Conservation (phyloP, 2,113 vertebrate species). For the Naja naja region DNA sequence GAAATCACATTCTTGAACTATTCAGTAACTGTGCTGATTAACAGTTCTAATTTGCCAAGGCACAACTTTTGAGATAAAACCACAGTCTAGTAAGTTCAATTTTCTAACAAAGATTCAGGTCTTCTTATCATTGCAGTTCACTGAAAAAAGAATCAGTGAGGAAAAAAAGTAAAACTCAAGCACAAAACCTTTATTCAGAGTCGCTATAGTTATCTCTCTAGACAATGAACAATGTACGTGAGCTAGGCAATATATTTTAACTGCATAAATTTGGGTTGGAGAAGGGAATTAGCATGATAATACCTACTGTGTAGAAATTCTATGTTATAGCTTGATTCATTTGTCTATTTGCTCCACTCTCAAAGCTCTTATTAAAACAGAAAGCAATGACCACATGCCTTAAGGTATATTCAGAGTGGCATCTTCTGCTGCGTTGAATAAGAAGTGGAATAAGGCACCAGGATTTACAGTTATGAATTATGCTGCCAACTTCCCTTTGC, state of each 20-base stretch:
- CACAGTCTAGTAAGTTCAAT: not conserved
- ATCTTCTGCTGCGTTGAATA: conserved; percentile 28
- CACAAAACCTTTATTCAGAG: conserved; percentile 59
- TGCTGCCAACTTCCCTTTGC: not conserved
- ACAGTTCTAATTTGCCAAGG: not conserved
- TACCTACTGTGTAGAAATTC: conserved; percentile 29
- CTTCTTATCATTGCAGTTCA: conserved; percentile 35
- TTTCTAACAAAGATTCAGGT: conserved; percentile 33
- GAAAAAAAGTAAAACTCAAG: conserved; percentile 55
- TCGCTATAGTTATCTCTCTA: conserved; percentile 64
- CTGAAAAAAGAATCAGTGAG: conserved; percentile 58
- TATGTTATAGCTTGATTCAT: conserved; percentile 4
- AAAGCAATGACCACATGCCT: conserved; percentile 2
- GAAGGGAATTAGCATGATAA: conserved; percentile 41
- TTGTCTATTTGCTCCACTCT: conserved; percentile 1
- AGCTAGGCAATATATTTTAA: conserved; percentile 64
- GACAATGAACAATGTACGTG: conserved; percentile 61
- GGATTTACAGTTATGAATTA: conserved; percentile 9
- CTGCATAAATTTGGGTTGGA: conserved; percentile 53
- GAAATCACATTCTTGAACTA: not conserved
- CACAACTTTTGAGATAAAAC: not conserved
- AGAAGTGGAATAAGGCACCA: not conserved
- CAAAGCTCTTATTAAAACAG: conserved; percentile 29
- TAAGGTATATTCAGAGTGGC: not conserved
- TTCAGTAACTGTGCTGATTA: not conserved